A percentile compares a stretch with the other conserved stretches of the same genome.
Evolutionary conservation across 2,888 invertebrate species (phyloP).

Genomic region (Venusia cambrica): DNA sequence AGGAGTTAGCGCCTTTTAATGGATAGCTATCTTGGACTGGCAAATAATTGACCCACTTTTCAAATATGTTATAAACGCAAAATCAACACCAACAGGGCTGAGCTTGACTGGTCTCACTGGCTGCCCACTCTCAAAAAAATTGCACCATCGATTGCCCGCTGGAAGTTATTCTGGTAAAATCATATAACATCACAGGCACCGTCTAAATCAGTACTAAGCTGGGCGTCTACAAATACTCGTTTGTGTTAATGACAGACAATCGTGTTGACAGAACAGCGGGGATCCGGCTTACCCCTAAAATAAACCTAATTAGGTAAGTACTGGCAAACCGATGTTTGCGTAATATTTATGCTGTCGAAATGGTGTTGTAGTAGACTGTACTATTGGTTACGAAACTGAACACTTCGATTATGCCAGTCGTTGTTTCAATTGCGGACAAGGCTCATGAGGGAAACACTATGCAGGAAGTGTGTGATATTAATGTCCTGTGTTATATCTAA

Average conservation of each 20-base stretch:
- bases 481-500: too few species aligned
- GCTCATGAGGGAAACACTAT: too few species aligned
- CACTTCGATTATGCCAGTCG: conserved; percentile 1
- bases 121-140: conserved; percentile 4
- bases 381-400: conserved; percentile 4
- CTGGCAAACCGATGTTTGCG: conserved; percentile 18
- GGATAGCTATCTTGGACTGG: too few species aligned
- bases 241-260: conserved; percentile 42
- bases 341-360: conserved; percentile 12
- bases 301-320: conserved; percentile 19
- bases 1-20: too few species aligned
- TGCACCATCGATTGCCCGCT: background rate
- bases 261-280: conserved; percentile 40
- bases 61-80: too few species aligned
- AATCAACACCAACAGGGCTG: too few species aligned
- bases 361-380: conserved; percentile 2
- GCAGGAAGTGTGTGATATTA: too few species aligned
- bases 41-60: too few species aligned
- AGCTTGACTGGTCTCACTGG: conserved; percentile 2
- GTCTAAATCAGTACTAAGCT: conserved; percentile 12
- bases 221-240: conserved; percentile 40
- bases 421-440: too few species aligned
- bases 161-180: conserved; percentile 7
- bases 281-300: conserved; percentile 22
- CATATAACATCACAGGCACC: background rate